Evolutionary conservation across 2,113 vertebrate genomes (phyloP).

Genomic region (Cichladusa arquata): DNA sequence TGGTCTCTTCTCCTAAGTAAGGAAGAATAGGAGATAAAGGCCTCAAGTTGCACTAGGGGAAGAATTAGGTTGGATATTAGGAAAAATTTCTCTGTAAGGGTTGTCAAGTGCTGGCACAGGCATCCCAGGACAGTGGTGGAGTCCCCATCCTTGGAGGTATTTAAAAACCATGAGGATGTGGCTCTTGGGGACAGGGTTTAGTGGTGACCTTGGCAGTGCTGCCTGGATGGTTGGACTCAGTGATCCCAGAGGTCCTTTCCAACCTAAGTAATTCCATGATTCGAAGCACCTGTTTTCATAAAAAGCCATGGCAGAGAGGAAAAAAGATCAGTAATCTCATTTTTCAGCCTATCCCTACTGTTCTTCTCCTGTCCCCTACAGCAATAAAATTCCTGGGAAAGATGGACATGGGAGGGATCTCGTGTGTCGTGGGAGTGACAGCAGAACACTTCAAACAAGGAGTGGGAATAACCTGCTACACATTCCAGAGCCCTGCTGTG

Average conservation of each 20-base stretch:
- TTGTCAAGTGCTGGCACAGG: not conserved
- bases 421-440: rapidly evolving
- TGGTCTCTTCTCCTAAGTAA: not conserved
- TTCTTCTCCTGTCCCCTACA: not conserved
- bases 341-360: not conserved
- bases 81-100: not conserved
- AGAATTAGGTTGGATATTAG: not conserved
- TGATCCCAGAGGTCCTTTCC: not conserved
- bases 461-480: slow-evolving; percentile 23
- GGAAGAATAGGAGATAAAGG: rapidly evolving
- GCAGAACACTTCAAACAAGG: not conserved
- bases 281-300: rapidly evolving
- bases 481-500: not conserved
- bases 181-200: not conserved
- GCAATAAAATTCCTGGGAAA: not conserved
- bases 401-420: not conserved
- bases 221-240: not conserved
- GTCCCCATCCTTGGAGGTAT: not conserved
- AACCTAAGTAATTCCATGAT: not conserved
- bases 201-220: not conserved
- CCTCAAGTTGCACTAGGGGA: not conserved
- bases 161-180: rapidly evolving
- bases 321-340: not conserved
- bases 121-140: not conserved
- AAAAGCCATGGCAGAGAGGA: not conserved